Base-by-base conservation (phyloP, 2,113 vertebrate species). In the Poicephalus gulielmi region DNA sequence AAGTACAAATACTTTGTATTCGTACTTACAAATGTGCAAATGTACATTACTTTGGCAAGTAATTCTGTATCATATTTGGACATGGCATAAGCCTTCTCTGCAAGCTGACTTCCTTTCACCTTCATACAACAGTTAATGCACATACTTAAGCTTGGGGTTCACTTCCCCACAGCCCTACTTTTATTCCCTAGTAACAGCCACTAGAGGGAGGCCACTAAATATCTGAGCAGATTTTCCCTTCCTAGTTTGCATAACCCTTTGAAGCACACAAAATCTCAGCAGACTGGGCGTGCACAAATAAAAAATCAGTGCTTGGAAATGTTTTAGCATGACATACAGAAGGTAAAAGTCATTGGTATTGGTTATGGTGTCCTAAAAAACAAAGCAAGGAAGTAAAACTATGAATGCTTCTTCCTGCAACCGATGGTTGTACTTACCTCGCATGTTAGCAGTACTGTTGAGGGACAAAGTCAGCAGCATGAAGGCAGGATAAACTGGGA, bases 171-270 rank as follows among this genome's bases (percentile, higher is more conserved):
- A 50, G 64, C 31, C 47, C 23, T n/a, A 4, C 37, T 83, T 87
- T 44, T 52, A 49, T 30, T 35, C 20, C 37, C 1, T 23, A 22
- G 2, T 19, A 64, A 17, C 24, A 86, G 83, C 95, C 96, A 66
- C 95, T 91, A 97, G 94, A 96, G 93, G 94, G 93, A 93, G 75
- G 50, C 25, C 62, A 91, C 1, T 22, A 30, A 62, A 50, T 25
- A 25, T 4, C 46, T 27, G 30, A 88, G 60, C 43, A 47, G 55
- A 27, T 84, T 57, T 68, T 47, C 43, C 22, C 25, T 57, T 71
- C 39, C 33, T 37, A 63, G 16, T 6, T 46, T 41, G 7, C 0
- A 2, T 3, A 33, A 63, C 15, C 11, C 37, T 41, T 16, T 16
- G 35, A 78, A 67, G 14, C 13, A 44, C 30, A 27, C 5, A 41